A percentile compares a stretch with the other conserved stretches of the same genome.
phyloP scores from a whole-genome alignment of 2,888 invertebrate species.

The Calameuta pallipes region DNA sequence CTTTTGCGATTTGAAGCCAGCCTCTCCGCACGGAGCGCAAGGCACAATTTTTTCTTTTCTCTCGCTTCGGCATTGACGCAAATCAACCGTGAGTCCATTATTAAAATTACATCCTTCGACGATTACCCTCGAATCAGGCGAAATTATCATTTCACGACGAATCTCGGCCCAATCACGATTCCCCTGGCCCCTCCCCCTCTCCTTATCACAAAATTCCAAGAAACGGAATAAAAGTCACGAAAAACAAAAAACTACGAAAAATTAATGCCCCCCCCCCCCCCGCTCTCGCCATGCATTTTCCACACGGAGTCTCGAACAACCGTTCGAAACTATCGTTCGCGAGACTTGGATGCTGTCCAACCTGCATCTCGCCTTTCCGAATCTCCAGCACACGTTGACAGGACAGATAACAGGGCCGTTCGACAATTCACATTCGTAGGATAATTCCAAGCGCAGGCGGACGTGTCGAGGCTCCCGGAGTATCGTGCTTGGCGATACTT shows the following conservation, averaged over 20 bases:
- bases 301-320: slow-evolving; percentile 41
- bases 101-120: not conserved
- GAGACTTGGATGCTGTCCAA: slow-evolving; percentile 44
- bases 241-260: not conserved
- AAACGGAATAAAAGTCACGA: not conserved
- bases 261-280: not conserved
- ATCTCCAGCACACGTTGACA: slow-evolving; percentile 23
- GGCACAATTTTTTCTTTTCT: not conserved
- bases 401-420: slow-evolving; percentile 40
- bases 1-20: not conserved
- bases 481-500: slow-evolving; percentile 31
- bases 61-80: no score
- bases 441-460: slow-evolving; percentile 16
- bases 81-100: not conserved
- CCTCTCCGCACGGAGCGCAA: not conserved
- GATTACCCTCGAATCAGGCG: not conserved
- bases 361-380: not conserved
- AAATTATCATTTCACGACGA: not conserved
- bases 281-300: not conserved
- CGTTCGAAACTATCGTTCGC: slow-evolving; percentile 34
- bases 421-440: slow-evolving; percentile 9
- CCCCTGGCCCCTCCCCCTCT: no score
- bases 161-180: slow-evolving; percentile 13
- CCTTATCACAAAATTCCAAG: not conserved
- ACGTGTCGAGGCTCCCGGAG: slow-evolving; percentile 29